Evolutionary conservation across 2,113 vertebrate species (phyloP), one percentile per base, ranked within the genome.

Genomic region (Coptodon rendalli): DNA sequence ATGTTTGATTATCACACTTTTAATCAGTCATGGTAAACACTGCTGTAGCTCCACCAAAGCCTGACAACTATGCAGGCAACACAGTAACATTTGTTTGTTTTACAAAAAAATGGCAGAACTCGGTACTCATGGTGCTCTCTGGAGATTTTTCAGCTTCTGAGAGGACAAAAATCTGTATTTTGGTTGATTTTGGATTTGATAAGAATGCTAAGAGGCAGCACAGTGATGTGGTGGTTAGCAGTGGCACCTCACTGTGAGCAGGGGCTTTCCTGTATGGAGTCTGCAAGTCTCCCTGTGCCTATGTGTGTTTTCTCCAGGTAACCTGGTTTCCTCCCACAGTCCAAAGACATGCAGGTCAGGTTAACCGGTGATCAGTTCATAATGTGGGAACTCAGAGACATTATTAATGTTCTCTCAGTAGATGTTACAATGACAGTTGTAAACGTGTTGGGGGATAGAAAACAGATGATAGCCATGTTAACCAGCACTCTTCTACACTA

Each of bases 91-190:
- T 16, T 48, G 14, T 76, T 48, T 76, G 4, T 73, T 71, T 24
- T 24, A 9, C 2, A 2, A 73, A 73, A 73, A 48, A 16, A 27
- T 48, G 40, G 14, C 22, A 73, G 68, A 16, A 73, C 14, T 31
- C 5, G 0, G 22, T 10, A 29, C 14, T 73, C 2, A 0, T 14
- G 40, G 68, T 29, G 68, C 31, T 12, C 68, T 76, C 24, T 76
- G 68, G 68, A 76, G 40, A 48, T 76, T 48, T 73, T 76, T 48
- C 68, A 48, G 68, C 40, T 76, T 45, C 14, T 76, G 22, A 48
- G 6, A 45, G 68, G 40, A 27, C 38, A 10, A 45, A 38, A 73
- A 45, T 73, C 68, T 17, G 68, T 13, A 45, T 17, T 73, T 68
- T 40, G 63, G 63, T 40, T 40, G 36, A 40, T 68, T 68, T 45